These are phyloP conservation scores for Tachysurus fulvidraco DNA, from an alignment of 2,113 vertebrate genomes.

Conservation along the genomic window DNA sequence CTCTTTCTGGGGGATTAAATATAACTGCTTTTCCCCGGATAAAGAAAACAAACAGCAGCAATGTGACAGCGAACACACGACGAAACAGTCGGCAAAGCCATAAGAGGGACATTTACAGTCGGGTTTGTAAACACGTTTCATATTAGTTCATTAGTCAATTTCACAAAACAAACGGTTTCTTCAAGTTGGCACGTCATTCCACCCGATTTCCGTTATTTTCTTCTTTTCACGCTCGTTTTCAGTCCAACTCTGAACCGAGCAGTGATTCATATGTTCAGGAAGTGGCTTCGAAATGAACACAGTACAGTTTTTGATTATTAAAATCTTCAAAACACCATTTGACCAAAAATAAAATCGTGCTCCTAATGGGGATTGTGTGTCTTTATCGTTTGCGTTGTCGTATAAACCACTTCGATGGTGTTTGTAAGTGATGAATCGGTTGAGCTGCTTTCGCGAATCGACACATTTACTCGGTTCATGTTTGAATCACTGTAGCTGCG, in stretches of 20 bases:
- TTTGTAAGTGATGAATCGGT: not conserved
- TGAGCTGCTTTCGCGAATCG: not conserved
- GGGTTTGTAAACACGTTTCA: constrained; percentile 36
- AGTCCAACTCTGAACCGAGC: not conserved
- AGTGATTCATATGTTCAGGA: not conserved
- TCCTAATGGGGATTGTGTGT: not conserved
- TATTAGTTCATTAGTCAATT: too few relatives aligned
- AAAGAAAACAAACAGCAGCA: constrained; percentile 48
- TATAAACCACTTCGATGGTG: not conserved
- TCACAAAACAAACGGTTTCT: not conserved
- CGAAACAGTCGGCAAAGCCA: constrained; percentile 54
- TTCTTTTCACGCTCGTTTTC: not conserved
- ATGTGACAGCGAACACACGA: constrained; percentile 20
- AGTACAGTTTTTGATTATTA: not conserved
- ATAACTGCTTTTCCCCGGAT: constrained; percentile 26
- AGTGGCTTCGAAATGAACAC: not conserved
- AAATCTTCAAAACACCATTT: not conserved
- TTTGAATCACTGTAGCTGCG: not conserved
- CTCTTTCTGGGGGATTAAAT: constrained; percentile 36
- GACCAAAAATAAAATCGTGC: not conserved
- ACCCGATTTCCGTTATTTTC: not conserved
- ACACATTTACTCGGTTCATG: not conserved
- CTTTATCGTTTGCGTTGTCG: not conserved
- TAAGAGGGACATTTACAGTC: constrained; percentile 48
- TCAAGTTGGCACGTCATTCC: not conserved